A percentile compares a stretch with the other conserved stretches of the same genome.
Conservation (phyloP, 2,797 vertebrate species). For the Parauchenoglanis ngamensis region DNA sequence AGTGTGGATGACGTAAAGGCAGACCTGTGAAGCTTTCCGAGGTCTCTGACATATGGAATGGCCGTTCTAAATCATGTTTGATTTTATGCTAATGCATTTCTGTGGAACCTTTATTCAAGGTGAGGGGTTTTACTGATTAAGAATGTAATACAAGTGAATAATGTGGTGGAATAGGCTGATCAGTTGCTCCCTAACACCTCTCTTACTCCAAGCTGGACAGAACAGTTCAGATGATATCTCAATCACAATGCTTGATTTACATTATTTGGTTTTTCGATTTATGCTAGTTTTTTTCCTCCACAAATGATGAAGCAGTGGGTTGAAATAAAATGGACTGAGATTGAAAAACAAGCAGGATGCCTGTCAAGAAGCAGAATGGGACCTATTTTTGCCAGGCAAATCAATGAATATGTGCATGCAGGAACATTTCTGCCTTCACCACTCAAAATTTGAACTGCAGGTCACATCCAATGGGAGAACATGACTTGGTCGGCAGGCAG, state of each 20-base stretch:
- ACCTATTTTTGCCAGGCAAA: constrained; percentile 24
- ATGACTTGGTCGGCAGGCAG: constrained; percentile 1
- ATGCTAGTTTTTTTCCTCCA: background rate
- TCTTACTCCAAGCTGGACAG: background rate
- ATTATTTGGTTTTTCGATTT: constrained; percentile 5
- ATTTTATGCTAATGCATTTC: constrained; percentile 20
- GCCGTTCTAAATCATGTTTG: constrained; percentile 6
- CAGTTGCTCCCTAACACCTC: background rate
- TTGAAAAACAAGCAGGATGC: constrained; percentile 14
- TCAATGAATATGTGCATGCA: constrained; percentile 28
- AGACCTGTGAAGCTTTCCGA: constrained; percentile 12
- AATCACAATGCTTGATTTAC: constrained; percentile 1
- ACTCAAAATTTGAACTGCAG: constrained; percentile 30
- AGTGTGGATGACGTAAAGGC: constrained; percentile 36
- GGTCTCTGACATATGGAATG: constrained; percentile 10
- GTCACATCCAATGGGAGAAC: constrained; percentile 17
- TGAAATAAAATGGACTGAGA: constrained; percentile 39
- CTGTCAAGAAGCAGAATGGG: constrained; percentile 8
- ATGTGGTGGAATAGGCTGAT: background rate
- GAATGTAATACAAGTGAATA: background rate
- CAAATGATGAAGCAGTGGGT: constrained; percentile 28
- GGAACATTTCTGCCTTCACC: constrained; percentile 1
- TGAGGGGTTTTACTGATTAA: background rate
- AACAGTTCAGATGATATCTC: background rate
- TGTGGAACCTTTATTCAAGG: constrained; percentile 11